Percentiles rank a stretch among this genome's conserved stretches.
Evolutionary conservation across 2,113 vertebrate genomes (phyloP).

Genomic region (Dipodomys stephensi): DNA sequence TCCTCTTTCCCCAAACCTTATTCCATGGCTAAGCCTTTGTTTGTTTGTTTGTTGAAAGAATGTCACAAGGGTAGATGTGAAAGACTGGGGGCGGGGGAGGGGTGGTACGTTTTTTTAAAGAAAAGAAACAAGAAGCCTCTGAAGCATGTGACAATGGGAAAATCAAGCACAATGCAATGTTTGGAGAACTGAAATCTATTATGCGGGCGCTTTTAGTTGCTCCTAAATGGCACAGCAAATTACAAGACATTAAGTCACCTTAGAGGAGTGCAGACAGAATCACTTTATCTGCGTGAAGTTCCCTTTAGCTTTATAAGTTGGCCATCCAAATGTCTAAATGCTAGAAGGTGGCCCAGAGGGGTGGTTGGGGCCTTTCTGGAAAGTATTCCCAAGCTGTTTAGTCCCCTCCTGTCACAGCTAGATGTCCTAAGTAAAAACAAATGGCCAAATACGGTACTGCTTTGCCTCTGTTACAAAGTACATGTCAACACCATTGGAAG

Average conservation of each 20-base stretch:
- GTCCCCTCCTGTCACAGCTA: background rate
- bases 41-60: background rate
- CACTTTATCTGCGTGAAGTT: slow-evolving; percentile 50
- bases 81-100: background rate
- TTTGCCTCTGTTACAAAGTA: background rate
- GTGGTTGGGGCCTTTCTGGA: too few species aligned
- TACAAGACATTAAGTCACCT: slow-evolving; percentile 55
- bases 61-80: background rate
- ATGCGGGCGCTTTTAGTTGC: slow-evolving; percentile 67
- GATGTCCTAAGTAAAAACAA: background rate
- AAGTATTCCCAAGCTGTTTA: background rate
- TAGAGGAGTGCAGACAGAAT: slow-evolving; percentile 30
- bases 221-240: slow-evolving; percentile 48
- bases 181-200: slow-evolving; percentile 47
- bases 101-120: too few species aligned
- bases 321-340: background rate
- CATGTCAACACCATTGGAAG: background rate
- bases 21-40: background rate
- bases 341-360: background rate
- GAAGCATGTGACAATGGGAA: slow-evolving; percentile 41
- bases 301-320: slow-evolving; percentile 22
- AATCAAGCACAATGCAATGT: background rate
- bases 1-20: background rate
- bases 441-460: background rate
- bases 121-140: slow-evolving; percentile 34